Percentiles rank a stretch among this genome's conserved stretches.
Conservation (phyloP, 2,888 invertebrate genomes). For the Rhopalosiphum nymphaeae region DNA sequence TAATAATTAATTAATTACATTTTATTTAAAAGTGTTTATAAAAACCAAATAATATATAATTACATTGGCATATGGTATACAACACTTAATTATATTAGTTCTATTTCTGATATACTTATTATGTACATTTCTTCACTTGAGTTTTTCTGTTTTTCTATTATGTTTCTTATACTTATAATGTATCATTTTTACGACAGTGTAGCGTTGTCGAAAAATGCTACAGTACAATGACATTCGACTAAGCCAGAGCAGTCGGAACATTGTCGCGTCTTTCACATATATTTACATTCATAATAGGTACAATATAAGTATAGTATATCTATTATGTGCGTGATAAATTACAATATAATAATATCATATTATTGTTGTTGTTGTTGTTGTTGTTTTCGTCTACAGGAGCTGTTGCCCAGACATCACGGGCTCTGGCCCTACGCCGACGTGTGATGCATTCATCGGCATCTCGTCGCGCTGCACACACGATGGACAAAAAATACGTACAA, state of each 20-base stretch:
- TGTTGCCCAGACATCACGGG: background rate
- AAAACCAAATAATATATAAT: background rate
- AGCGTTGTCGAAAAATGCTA: background rate
- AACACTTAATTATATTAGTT: background rate
- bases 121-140: background rate
- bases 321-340: background rate
- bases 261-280: background rate
- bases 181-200: background rate
- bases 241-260: background rate
- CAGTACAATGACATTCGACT: background rate
- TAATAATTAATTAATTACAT: background rate
- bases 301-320: background rate
- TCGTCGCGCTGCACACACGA: background rate
- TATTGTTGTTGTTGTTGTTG: background rate
- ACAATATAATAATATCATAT: background rate
- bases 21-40: background rate
- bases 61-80: background rate
- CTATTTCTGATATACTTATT: background rate
- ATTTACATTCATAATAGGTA: background rate
- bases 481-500: background rate
- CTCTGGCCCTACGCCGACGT: background rate
- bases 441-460: background rate
- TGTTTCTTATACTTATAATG: background rate
- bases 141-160: no score
- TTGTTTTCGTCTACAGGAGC: background rate